Conservation (phyloP, 2,113 vertebrate species). For the Oncorhynchus nerka region DNA sequence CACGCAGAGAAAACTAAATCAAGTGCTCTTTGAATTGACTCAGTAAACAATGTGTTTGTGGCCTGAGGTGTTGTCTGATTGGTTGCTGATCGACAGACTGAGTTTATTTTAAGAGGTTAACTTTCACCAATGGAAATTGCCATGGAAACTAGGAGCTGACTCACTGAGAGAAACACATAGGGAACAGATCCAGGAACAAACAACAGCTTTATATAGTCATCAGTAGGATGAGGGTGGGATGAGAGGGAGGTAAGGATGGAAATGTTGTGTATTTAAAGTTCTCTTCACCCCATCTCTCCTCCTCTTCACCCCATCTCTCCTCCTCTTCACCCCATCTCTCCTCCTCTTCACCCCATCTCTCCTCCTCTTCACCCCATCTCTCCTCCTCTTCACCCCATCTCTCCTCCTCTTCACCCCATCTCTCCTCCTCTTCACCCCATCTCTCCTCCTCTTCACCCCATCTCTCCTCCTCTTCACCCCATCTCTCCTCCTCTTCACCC, state of each 20-base stretch:
- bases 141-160: conserved; percentile 40
- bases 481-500: too few relatives aligned
- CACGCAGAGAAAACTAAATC: neutral
- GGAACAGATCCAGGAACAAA: neutral
- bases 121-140: conserved; percentile 35
- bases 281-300: neutral
- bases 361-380: too few relatives aligned
- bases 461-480: too few relatives aligned
- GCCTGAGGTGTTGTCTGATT: conserved; percentile 47
- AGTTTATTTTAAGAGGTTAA: conserved; percentile 55
- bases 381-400: too few relatives aligned
- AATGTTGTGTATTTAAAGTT: neutral
- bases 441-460: too few relatives aligned
- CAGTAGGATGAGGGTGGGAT: too few relatives aligned
- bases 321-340: neutral
- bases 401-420: too few relatives aligned
- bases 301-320: too few relatives aligned
- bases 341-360: neutral
- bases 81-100: conserved; percentile 31
- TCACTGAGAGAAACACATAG: neutral
- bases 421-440: too few relatives aligned
- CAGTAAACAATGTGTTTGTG: too few relatives aligned
- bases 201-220: neutral
- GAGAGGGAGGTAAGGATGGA: too few relatives aligned
- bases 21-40: neutral